Conservation (phyloP, 2,888 invertebrate genomes). For the Tetranychus truncatus region DNA sequence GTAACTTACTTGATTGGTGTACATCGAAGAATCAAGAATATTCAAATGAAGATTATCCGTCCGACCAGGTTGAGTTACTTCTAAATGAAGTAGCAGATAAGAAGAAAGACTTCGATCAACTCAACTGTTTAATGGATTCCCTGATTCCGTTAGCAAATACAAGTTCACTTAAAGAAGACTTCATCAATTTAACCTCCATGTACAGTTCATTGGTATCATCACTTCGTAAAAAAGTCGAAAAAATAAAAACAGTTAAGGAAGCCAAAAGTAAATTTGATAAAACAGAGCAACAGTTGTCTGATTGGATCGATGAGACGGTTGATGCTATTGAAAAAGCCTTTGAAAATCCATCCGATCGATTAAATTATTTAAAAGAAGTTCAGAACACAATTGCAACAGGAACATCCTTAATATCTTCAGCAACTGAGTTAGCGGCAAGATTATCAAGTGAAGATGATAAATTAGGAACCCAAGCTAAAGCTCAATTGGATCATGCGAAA, state of each 20-base stretch:
- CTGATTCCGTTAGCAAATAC: neutral
- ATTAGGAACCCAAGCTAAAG: conserved; percentile 30
- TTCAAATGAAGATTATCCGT: neutral
- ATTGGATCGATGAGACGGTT: neutral
- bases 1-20: neutral
- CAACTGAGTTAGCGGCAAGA: neutral
- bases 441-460: neutral
- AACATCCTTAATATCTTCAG: neutral
- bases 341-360: neutral
- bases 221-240: neutral
- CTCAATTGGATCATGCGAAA: conserved; percentile 74
- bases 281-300: conserved; percentile 42
- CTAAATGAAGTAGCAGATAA: neutral
- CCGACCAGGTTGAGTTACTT: neutral
- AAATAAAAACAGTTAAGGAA: conserved; percentile 45
- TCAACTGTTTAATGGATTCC: neutral
- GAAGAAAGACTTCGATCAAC: neutral
- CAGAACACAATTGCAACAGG: neutral
- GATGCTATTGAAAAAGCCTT: neutral
- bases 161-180: neutral
- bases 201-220: conserved; percentile 5
- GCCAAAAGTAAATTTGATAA: conserved; percentile 74
- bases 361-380: neutral
- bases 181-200: neutral
- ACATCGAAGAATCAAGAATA: neutral